Evolutionary conservation across 2,888 invertebrate genomes (phyloP), one percentile per base, ranked within the genome.

Genomic region (Brenthis ino): DNA sequence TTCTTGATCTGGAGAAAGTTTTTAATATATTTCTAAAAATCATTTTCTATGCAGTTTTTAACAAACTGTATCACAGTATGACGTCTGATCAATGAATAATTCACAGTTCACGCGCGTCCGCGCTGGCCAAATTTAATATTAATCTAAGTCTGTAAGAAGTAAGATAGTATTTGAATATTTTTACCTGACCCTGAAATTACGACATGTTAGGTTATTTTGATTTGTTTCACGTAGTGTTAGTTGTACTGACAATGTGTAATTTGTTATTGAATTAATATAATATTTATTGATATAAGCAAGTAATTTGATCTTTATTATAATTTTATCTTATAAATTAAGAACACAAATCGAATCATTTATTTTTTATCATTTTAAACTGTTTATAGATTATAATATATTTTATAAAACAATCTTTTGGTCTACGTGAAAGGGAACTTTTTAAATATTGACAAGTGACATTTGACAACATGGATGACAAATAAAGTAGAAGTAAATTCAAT

Each of bases 1-100:
- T 73, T 77, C 79, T 80, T 72, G 83, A 73, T 51, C 72, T 70
- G n/a, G 83, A 77, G 76, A 92, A 82, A 85, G 82, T 88, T 83
- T 81, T 88, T 14, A 83, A 55, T 43, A 87, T 76, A 77, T 81
- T 85, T 84, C 84, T 85, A 47, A 75, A 77, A 61, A 88, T 82
- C 91, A 91, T 91, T 78, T 80, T 79, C 54, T 50, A 63, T 57
- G 14, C 37, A 56, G 53, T 54, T 51, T 54, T 51, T n/a, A 50
- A 24, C 20, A 20, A 51, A 50, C 70, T 65, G 56, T n/a, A 11
- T 11, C 2, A 43, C 37, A 50, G 50, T 50, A 20, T 57, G 54
- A 47, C 47, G n/a, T 55, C 61, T 12, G n/a, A 33, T 37, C 2
- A 37, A 66, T 73, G 54, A 71, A 71, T 73, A 66, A 73, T 72